Evolutionary conservation across 2,797 vertebrate genomes (phyloP).

Genomic region (Spinus pinus): DNA sequence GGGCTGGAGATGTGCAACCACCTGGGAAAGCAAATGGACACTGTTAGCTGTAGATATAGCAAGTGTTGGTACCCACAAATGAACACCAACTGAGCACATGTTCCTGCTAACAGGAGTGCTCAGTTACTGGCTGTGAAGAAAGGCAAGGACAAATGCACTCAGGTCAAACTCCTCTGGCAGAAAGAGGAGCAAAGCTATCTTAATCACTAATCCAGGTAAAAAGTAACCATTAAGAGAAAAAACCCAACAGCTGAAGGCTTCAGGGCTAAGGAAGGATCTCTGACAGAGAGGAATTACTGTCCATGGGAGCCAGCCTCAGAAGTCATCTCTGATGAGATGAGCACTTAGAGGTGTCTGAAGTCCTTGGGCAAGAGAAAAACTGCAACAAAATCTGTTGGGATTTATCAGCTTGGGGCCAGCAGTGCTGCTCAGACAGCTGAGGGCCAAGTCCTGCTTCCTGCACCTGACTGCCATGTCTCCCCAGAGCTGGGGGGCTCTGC

Average conservation of each 20-base stretch:
- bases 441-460: background rate
- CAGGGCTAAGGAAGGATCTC: background rate
- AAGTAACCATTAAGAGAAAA: background rate
- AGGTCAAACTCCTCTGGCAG: background rate
- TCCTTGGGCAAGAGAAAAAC: background rate
- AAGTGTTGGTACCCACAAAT: accelerated
- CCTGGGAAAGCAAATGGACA: background rate
- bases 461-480: accelerated
- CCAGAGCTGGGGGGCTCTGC: background rate
- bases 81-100: background rate
- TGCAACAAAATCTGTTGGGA: background rate
- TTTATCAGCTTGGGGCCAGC: background rate
- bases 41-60: accelerated
- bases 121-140: background rate
- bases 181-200: background rate
- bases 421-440: background rate
- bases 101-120: background rate
- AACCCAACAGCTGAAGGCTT: background rate
- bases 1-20: background rate
- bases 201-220: conserved; percentile 17
- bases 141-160: background rate
- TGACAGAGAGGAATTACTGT: background rate
- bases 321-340: background rate
- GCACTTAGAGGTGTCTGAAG: background rate
- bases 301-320: background rate